Conservation (phyloP, 2,797 vertebrate genomes). For the Florisuga fusca region DNA sequence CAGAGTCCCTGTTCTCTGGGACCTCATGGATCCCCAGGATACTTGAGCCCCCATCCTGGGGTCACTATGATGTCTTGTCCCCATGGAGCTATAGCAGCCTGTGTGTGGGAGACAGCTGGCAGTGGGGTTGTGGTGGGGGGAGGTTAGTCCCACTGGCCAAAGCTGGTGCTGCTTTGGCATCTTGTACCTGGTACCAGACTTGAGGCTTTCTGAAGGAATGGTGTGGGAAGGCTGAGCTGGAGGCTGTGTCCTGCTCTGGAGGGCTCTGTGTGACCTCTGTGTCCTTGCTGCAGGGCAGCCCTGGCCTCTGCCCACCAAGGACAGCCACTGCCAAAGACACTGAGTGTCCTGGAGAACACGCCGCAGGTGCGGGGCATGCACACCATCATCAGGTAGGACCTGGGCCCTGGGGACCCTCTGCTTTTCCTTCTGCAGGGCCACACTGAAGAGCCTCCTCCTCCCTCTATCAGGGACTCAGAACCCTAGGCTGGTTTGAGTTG, state of each 20-base stretch:
- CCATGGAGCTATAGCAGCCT: too few relatives aligned
- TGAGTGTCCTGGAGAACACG: slow-evolving; percentile 87
- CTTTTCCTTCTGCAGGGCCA: accelerated
- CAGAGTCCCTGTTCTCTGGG: too few relatives aligned
- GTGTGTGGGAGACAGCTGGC: too few relatives aligned
- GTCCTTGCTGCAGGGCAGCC: slow-evolving; percentile 79
- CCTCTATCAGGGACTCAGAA: too few relatives aligned
- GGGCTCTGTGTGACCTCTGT: neutral
- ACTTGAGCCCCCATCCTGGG: too few relatives aligned
- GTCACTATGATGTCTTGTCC: neutral
- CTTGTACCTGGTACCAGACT: accelerated
- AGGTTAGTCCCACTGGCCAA: accelerated
- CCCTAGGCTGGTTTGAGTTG: too few relatives aligned
- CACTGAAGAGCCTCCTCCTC: accelerated
- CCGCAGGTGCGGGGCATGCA: slow-evolving; percentile 92
- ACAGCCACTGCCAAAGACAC: slow-evolving; percentile 87
- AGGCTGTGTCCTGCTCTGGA: accelerated
- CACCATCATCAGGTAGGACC: slow-evolving; percentile 90
- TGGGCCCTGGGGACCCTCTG: neutral
- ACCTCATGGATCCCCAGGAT: too few relatives aligned
- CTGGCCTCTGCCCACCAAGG: slow-evolving; percentile 90
- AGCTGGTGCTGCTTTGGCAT: neutral
- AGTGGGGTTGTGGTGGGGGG: neutral
- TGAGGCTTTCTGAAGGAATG: neutral
- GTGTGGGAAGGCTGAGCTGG: accelerated